Conservation (phyloP, 2,113 vertebrate genomes). For the Illadopsis cleaveri region DNA sequence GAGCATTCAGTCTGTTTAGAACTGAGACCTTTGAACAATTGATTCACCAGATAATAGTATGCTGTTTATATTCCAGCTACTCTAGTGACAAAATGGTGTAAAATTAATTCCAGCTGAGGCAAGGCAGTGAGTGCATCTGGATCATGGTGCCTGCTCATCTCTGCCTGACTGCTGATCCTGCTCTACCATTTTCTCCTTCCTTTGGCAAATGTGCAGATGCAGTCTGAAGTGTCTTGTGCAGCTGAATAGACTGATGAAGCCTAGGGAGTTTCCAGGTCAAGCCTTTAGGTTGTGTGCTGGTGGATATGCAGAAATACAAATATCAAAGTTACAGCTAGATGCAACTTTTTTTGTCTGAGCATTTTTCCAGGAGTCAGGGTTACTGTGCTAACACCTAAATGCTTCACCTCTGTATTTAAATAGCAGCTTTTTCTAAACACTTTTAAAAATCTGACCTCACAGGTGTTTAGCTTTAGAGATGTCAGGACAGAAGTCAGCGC, state of each 20-base stretch:
- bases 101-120: neutral
- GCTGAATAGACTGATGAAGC: neutral
- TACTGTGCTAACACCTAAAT: neutral
- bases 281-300: neutral
- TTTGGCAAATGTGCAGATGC: rapidly evolving
- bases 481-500: neutral
- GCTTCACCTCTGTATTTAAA: neutral
- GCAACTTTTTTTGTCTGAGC: neutral
- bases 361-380: neutral
- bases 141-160: neutral
- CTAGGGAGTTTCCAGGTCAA: neutral
- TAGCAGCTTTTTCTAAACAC: neutral
- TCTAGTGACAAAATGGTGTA: neutral
- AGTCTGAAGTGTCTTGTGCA: neutral
- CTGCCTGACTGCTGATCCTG: neutral
- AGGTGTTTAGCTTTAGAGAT: neutral
- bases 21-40: neutral
- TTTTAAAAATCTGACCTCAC: neutral
- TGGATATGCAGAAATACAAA: neutral
- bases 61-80: neutral
- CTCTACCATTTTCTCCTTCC: neutral
- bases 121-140: neutral
- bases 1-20: neutral
- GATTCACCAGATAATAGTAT: neutral
- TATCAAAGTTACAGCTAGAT: neutral